Percentiles rank a stretch among this genome's conserved stretches.
These are phyloP conservation scores for Phymanthus crucifer DNA, from an alignment of 92 coral and sea anemone genomes.

Conservation along the genomic window DNA sequence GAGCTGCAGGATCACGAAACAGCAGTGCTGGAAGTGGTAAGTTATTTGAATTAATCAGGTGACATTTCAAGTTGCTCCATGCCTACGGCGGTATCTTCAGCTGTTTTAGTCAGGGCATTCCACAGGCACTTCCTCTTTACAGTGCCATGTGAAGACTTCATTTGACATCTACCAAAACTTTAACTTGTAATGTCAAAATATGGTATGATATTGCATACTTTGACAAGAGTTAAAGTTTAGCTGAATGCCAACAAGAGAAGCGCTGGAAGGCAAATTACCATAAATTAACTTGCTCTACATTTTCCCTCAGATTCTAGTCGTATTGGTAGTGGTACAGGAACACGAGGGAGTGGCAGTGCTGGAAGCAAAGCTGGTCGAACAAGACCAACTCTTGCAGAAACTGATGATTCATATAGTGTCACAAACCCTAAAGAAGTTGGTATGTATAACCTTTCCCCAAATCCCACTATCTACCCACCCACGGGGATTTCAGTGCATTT, in stretches of 20 bases:
- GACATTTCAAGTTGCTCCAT: too few species aligned
- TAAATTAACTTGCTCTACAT: too few species aligned
- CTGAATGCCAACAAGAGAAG: too few species aligned
- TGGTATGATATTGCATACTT: too few species aligned
- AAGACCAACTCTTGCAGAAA: conserved; percentile 61
- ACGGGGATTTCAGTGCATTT: too few species aligned
- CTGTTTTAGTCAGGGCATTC: too few species aligned
- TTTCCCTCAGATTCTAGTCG: conserved; percentile 68
- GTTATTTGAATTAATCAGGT: conserved; percentile 4
- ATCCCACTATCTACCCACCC: too few species aligned
- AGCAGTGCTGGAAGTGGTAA: conserved; percentile 97
- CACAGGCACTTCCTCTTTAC: too few species aligned
- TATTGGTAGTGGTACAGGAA: conserved; percentile 77
- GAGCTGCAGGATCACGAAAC: conserved; percentile 80
- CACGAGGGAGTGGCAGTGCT: conserved; percentile 71
- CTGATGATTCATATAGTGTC: conserved; percentile 63
- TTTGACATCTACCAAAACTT: not conserved
- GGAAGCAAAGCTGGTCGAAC: conserved; percentile 55
- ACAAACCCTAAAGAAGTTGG: conserved; percentile 80
- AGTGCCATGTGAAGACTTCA: too few species aligned
- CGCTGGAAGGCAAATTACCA: too few species aligned
- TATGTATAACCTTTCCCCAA: conserved; percentile 25
- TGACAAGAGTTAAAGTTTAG: too few species aligned
- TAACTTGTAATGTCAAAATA: too few species aligned
- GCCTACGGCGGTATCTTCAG: not conserved